These are phyloP conservation scores for Lasioglossum leucozonium DNA, from an alignment of 2,888 invertebrate species.

Conservation along the genomic window DNA sequence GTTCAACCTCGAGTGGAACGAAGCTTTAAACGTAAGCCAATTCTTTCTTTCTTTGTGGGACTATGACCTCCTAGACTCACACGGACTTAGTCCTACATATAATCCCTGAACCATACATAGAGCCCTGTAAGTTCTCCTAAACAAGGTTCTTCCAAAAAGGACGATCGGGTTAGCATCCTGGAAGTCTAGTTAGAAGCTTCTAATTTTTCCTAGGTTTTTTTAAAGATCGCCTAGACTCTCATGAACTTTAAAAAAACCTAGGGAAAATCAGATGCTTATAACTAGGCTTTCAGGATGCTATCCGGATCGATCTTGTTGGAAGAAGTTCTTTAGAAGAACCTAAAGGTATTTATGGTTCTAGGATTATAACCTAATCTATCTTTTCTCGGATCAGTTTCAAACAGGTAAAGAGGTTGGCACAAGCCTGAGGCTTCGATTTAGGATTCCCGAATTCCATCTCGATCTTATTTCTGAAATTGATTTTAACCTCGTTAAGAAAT, in stretches of 20 bases:
- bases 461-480: background rate
- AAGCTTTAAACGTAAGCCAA: slow-evolving; percentile 85
- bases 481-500: no score
- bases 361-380: background rate
- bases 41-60: background rate
- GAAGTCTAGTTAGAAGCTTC: no score
- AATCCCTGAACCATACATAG: no score
- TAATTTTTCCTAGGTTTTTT: no score
- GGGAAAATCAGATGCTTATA: background rate
- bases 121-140: no score
- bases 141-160: no score
- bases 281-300: background rate
- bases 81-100: no score
- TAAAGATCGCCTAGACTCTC: no score
- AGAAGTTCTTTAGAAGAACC: background rate
- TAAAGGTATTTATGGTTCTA: background rate
- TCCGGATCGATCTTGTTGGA: background rate
- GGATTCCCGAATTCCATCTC: no score
- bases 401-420: background rate
- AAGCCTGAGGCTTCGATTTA: no score
- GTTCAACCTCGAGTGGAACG: slow-evolving; percentile 85
- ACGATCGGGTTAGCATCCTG: no score
- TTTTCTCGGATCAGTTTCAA: background rate
- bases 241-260: background rate
- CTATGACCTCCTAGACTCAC: background rate